Evolutionary conservation across 2,797 vertebrate species (phyloP).

Genomic region (Coracias cyanogaster): DNA sequence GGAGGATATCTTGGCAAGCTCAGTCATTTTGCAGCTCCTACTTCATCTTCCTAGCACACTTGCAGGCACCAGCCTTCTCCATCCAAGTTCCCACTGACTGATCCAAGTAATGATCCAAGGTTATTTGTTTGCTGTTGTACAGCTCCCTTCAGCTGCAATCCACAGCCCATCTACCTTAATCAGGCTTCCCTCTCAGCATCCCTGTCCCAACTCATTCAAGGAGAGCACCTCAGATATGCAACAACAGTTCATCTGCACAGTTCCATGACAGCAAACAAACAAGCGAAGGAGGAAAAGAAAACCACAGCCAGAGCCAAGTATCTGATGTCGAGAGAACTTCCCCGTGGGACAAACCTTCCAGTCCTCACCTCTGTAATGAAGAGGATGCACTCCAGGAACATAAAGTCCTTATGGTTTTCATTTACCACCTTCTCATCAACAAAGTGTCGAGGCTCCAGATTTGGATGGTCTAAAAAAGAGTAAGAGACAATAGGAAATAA

Average conservation of each 20-base stretch:
- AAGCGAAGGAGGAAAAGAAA: neutral
- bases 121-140: constrained; percentile 9
- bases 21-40: neutral
- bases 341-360: neutral
- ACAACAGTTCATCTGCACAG: neutral
- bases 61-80: neutral
- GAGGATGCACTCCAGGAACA: constrained; percentile 96
- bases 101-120: neutral
- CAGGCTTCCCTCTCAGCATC: neutral
- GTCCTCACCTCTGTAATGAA: constrained; percentile 96
- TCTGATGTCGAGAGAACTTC: neutral
- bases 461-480: constrained; percentile 87
- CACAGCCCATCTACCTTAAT: neutral
- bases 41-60: neutral
- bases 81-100: neutral
- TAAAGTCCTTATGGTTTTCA: constrained; percentile 93
- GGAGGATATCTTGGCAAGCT: constrained; percentile 2
- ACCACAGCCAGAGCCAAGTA: neutral
- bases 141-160: neutral
- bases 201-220: neutral
- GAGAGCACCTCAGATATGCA: neutral
- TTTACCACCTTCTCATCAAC: constrained; percentile 94
- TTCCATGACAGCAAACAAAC: neutral
- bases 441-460: constrained; percentile 92
- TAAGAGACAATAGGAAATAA: neutral